Percentiles rank a stretch among this genome's conserved stretches.
phyloP scores from a whole-genome alignment of 2,888 invertebrate genomes.

The Brachyopa scutellaris region DNA sequence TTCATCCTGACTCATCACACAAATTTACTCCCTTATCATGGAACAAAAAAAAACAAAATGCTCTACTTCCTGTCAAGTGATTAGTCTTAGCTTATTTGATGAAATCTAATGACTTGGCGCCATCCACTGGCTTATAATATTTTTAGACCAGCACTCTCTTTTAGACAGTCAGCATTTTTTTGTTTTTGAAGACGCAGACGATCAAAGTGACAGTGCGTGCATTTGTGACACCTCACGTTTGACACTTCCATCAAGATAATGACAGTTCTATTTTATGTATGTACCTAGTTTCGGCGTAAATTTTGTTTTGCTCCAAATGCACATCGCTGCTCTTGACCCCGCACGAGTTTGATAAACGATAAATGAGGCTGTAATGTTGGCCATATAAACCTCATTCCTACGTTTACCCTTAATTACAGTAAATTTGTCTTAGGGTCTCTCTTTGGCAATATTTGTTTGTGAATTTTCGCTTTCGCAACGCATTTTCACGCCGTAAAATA shows the following conservation, averaged over 20 bases:
- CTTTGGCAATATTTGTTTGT: slow-evolving; percentile 28
- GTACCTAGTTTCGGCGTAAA: too few relatives aligned
- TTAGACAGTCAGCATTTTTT: slow-evolving; percentile 11
- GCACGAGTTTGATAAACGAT: slow-evolving; percentile 30
- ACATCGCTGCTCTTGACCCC: slow-evolving; percentile 19
- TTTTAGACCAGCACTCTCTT: background rate
- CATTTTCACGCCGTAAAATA: slow-evolving; percentile 44
- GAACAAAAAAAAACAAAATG: slow-evolving; percentile 18
- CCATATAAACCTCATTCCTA: slow-evolving; percentile 11
- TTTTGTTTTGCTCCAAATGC: too few relatives aligned
- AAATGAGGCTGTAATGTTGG: slow-evolving; percentile 12
- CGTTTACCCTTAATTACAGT: slow-evolving; percentile 32
- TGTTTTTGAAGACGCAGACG: slow-evolving; percentile 12
- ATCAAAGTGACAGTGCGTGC: slow-evolving; percentile 55
- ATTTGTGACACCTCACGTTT: slow-evolving; percentile 56
- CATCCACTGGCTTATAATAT: background rate
- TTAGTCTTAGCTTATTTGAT: slow-evolving; percentile 35
- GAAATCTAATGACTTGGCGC: slow-evolving; percentile 59
- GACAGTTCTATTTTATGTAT: slow-evolving; percentile 22
- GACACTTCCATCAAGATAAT: slow-evolving; percentile 40
- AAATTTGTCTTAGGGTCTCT: slow-evolving; percentile 24
- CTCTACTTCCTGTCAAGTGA: slow-evolving; percentile 60
- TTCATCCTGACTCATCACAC: slow-evolving; percentile 47
- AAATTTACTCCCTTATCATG: slow-evolving; percentile 32
- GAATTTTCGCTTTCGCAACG: slow-evolving; percentile 46